A percentile compares a stretch with the other conserved stretches of the same genome.
phyloP scores from a whole-genome alignment of 2,113 vertebrate genomes.

The Chroicocephalus ridibundus region DNA sequence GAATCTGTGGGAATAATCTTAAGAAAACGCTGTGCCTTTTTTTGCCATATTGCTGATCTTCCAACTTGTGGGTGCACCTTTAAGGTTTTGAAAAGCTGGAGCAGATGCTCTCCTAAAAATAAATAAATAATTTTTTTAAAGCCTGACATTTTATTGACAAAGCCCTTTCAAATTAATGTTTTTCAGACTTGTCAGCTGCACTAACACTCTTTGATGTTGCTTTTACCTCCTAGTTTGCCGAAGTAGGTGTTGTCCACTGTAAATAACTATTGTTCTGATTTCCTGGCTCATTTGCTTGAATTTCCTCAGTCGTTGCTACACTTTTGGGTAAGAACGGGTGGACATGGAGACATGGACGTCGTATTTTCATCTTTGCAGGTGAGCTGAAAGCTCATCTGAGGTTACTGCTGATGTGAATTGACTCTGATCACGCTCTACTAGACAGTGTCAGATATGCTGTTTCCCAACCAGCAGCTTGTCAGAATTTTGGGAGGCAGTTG shows the following conservation, averaged over 20 bases:
- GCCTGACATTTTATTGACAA: neutral
- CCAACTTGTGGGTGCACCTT: neutral
- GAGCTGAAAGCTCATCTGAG: neutral
- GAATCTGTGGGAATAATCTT: neutral
- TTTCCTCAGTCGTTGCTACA: neutral
- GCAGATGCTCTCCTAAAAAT: neutral
- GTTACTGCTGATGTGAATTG: neutral
- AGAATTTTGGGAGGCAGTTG: neutral
- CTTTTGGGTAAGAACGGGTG: neutral
- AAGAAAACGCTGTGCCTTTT: neutral
- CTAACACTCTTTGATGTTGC: conserved; percentile 29
- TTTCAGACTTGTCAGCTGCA: conserved; percentile 15
- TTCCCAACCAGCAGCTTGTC: neutral
- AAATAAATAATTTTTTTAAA: neutral
- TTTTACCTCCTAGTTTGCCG: neutral
- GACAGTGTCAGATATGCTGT: neutral
- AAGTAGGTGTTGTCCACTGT: neutral
- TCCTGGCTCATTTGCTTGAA: neutral
- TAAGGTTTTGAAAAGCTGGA: neutral
- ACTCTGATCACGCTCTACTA: neutral
- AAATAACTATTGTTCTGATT: conserved; percentile 31
- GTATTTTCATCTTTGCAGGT: neutral
- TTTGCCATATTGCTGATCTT: neutral
- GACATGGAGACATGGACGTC: accelerated
- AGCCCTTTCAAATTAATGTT: neutral